Evolutionary conservation across 92 coral and sea anemone species (phyloP).

Genomic region (Metridium senile): DNA sequence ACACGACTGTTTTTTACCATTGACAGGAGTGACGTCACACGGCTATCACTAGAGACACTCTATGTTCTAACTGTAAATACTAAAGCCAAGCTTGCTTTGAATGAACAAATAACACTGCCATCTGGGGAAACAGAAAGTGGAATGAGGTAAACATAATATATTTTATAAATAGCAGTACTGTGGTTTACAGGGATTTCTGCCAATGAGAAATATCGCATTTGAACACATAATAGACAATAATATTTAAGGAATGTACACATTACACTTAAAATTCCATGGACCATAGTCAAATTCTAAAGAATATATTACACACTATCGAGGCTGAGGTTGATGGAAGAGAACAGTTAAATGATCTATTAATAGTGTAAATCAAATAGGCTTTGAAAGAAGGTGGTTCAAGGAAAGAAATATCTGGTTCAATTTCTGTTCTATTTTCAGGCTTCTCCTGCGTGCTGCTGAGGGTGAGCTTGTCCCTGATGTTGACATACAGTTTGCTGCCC

Average conservation of each 20-base stretch:
- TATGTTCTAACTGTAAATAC: slow-evolving; percentile 80
- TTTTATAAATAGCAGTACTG: no score
- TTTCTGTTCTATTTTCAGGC: slow-evolving; percentile 21
- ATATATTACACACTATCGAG: no score
- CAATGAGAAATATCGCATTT: no score
- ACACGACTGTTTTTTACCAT: not conserved
- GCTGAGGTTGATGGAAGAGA: no score
- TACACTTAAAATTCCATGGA: no score
- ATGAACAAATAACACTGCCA: slow-evolving; percentile 75
- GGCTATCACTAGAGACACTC: slow-evolving; percentile 85
- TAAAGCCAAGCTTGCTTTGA: slow-evolving; percentile 78
- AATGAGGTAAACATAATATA: slow-evolving; percentile 62
- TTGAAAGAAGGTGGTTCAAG: no score
- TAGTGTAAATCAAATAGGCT: no score
- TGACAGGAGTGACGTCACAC: slow-evolving; percentile 77
- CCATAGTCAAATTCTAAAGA: no score
- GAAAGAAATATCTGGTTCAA: not conserved
- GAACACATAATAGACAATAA: no score
- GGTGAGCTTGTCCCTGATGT: slow-evolving; percentile 84
- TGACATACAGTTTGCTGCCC: slow-evolving; percentile 90
- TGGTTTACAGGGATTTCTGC: no score
- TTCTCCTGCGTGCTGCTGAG: slow-evolving; percentile 87
- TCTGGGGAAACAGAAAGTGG: slow-evolving; percentile 80
- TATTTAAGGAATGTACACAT: no score
- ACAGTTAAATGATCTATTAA: no score